Base-by-base conservation (phyloP, 2,797 vertebrate species). In the Chaetodon trifasciatus region DNA sequence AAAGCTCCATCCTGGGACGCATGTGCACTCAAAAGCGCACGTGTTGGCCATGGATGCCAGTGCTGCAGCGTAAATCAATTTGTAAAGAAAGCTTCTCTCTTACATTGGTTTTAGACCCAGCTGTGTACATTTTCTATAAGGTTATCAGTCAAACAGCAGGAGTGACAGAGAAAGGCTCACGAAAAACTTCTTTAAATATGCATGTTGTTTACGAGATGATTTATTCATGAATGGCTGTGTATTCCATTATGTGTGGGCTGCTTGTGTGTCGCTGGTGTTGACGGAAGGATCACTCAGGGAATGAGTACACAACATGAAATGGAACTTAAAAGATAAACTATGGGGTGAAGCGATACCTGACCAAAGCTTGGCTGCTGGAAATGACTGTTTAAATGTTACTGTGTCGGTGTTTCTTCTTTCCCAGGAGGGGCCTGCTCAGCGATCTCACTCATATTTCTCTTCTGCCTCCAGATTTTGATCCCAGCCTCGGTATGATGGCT, bases 401-500 rank as follows among this genome's bases (percentile, higher is more conserved):
- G 42, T 66, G 58, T 57, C 16, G 24, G 17, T 35, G 66, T 82
- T 70, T 4, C 39, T 55, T 47, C 39, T 55, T 17, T 72, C 24
- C 19, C 57, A 32, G 12, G 19, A 56, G 21, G 42, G 39, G 70
- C 23, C 42, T 68, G 7, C 57, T 24, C 8, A 62, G 57, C 57
- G 32, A 65, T 70, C 65, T 82, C 60, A 86, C 73, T 60, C 13
- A 13, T 69, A n/a, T 83, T 79, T 79, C 47, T 79, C 24, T 73
- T 62, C 42, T 49, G 23, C 66, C 35, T 91, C 55, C 88, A 98
- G 98, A 99, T 86, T 99, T 98, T 67, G 98, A 99, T 90, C 97
- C 97, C 57, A 95, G 95, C 82, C 96, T 99, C 19, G 95, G 97
- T 39, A 96, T 99, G 96, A 98, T 99, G 97, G 95, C 97, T 40